Evolutionary conservation across 2,888 invertebrate genomes (phyloP).

Genomic region (Dasysyrphus albostriatus): DNA sequence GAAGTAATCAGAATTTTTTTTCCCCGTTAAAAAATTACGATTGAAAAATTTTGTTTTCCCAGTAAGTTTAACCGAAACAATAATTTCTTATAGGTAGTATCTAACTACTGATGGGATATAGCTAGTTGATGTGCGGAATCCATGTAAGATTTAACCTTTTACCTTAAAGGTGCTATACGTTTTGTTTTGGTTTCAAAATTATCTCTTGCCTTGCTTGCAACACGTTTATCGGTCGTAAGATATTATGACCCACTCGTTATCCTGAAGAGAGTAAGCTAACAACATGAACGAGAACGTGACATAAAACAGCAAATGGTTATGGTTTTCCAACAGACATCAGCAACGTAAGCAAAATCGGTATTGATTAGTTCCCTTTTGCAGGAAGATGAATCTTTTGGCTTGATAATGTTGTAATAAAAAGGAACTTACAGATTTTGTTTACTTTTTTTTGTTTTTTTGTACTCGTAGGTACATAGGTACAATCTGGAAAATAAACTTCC

Average conservation of each 20-base stretch:
- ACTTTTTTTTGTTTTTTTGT: background rate
- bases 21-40: background rate
- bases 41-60: background rate
- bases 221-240: slow-evolving; percentile 6
- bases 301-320: slow-evolving; percentile 10
- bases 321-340: slow-evolving; percentile 1
- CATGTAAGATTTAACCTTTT: background rate
- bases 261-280: background rate
- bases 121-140: too few species aligned
- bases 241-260: background rate
- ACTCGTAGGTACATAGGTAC: too few species aligned
- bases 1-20: background rate
- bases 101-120: too few species aligned
- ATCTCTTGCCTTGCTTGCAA: background rate
- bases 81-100: background rate
- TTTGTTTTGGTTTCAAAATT: background rate
- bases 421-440: background rate
- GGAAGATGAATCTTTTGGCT: slow-evolving; percentile 7
- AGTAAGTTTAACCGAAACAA: background rate
- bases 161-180: background rate
- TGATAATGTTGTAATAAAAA: slow-evolving; percentile 6
- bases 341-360: background rate
- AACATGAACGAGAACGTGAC: background rate
- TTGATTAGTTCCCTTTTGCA: background rate
- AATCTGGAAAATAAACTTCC: too few species aligned